phyloP scores from a whole-genome alignment of 2,888 invertebrate genomes.

The Lasioglossum morio region DNA sequence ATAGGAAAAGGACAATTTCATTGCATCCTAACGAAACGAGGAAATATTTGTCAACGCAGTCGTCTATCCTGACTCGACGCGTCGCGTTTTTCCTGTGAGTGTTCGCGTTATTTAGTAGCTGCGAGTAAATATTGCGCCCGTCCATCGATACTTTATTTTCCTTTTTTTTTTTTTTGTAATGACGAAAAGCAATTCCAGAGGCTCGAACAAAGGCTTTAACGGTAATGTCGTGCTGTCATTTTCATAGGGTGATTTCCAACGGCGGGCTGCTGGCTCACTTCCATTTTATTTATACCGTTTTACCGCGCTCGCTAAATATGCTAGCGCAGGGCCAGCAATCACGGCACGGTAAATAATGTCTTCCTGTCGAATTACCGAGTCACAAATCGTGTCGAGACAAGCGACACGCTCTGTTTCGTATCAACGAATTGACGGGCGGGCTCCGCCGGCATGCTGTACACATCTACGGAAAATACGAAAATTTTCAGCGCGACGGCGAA shows the following conservation, averaged over 20 bases:
- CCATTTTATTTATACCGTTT: conserved; percentile 65
- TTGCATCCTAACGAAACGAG: not conserved
- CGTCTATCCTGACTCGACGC: not conserved
- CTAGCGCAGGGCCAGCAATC: conserved; percentile 42
- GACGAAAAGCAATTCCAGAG: not conserved
- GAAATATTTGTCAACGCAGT: not conserved
- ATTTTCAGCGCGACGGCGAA: not conserved
- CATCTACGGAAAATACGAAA: not conserved
- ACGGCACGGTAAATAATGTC: conserved; percentile 72
- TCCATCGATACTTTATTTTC: not conserved
- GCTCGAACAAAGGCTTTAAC: conserved; percentile 9
- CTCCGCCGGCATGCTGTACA: not conserved
- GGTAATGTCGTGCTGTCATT: conserved; percentile 17
- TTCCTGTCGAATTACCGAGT: conserved; percentile 65
- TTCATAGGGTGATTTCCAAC: conserved; percentile 37
- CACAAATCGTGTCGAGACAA: conserved; percentile 39
- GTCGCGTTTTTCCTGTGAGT: not conserved
- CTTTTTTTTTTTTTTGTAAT: not conserved
- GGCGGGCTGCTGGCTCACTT: conserved; percentile 54
- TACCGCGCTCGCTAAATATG: conserved; percentile 21
- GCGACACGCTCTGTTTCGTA: conserved; percentile 29
- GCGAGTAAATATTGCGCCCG: not conserved
- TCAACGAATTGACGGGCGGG: conserved; percentile 8
- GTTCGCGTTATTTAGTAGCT: not conserved
- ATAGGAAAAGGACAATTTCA: not conserved